These are phyloP conservation scores for Anthonomus grandis DNA, from an alignment of 1,140 invertebrate genomes.

Conservation along the genomic window DNA sequence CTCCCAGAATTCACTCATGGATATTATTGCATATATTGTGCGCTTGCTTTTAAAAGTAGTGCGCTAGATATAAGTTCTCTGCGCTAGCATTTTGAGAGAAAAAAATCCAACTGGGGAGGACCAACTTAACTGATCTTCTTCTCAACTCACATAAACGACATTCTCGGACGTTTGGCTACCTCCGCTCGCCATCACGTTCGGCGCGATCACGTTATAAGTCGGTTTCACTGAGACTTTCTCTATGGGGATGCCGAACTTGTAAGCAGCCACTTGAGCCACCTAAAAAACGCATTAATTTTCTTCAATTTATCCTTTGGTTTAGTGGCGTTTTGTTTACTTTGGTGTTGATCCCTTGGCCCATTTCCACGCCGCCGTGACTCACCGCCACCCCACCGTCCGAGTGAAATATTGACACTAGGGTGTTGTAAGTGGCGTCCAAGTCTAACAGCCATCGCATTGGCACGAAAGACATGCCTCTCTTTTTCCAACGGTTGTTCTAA, in stretches of 20 bases:
- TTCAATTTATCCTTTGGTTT: neutral
- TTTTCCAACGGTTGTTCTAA: constrained; percentile 68
- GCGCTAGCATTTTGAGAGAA: no score
- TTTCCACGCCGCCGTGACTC: constrained; percentile 78
- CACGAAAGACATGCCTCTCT: constrained; percentile 65
- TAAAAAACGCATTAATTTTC: constrained; percentile 6
- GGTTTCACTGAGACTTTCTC: constrained; percentile 67
- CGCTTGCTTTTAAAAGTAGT: no score
- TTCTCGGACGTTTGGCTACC: constrained; percentile 62
- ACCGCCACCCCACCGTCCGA: constrained; percentile 74
- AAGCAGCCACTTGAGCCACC: constrained; percentile 70
- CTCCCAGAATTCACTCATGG: no score
- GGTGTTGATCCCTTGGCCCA: constrained; percentile 80
- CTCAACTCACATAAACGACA: constrained; percentile 53
- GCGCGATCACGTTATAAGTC: constrained; percentile 58
- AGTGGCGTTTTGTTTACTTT: constrained; percentile 35
- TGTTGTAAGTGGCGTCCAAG: constrained; percentile 58
- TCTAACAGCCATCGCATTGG: constrained; percentile 64
- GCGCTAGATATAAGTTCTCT: no score
- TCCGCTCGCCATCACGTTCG: constrained; percentile 62
- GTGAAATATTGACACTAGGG: constrained; percentile 68
- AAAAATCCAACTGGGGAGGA: neutral
- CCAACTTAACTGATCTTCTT: no score
- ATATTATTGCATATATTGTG: no score
- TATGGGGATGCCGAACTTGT: constrained; percentile 66